Evolutionary conservation across 2,797 vertebrate genomes (phyloP).

Genomic region (Distichodus sexfasciatus): DNA sequence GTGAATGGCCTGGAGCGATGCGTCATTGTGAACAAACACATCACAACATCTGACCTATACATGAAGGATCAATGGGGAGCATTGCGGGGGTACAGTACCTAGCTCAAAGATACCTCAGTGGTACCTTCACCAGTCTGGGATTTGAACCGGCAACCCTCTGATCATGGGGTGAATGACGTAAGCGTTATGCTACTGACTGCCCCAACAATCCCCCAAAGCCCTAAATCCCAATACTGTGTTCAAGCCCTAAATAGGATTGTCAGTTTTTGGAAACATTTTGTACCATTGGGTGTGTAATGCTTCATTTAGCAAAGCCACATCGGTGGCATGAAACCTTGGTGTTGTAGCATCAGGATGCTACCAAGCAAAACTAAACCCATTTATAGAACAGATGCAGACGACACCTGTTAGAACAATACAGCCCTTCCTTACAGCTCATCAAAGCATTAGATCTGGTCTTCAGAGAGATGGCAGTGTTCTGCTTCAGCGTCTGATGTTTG

Average conservation of each 20-base stretch:
- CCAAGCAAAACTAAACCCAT: slow-evolving; percentile 21
- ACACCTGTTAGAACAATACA: slow-evolving; percentile 37
- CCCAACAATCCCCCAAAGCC: slow-evolving; percentile 36
- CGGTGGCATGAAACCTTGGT: slow-evolving; percentile 31
- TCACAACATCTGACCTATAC: too few relatives aligned
- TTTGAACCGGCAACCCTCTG: too few relatives aligned
- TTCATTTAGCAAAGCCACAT: slow-evolving; percentile 43
- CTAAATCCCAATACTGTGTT: slow-evolving; percentile 35
- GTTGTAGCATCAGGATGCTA: slow-evolving; percentile 14
- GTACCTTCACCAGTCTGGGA: too few relatives aligned
- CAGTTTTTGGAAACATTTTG: slow-evolving; percentile 37
- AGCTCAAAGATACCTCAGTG: neutral
- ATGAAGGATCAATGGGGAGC: too few relatives aligned
- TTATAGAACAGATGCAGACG: slow-evolving; percentile 35
- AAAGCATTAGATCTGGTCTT: slow-evolving; percentile 11
- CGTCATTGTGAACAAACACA: too few relatives aligned
- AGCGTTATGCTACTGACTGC: slow-evolving; percentile 34
- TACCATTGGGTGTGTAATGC: slow-evolving; percentile 27
- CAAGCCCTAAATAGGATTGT: slow-evolving; percentile 42
- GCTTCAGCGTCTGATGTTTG: slow-evolving; percentile 5
- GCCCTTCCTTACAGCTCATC: slow-evolving; percentile 11
- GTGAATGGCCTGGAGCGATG: too few relatives aligned
- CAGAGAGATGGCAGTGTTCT: neutral
- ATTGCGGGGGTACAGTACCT: too few relatives aligned
- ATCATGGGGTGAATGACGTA: too few relatives aligned